phyloP scores from a whole-genome alignment of 2,888 invertebrate genomes.

The Chamaedrilus cognettii region DNA sequence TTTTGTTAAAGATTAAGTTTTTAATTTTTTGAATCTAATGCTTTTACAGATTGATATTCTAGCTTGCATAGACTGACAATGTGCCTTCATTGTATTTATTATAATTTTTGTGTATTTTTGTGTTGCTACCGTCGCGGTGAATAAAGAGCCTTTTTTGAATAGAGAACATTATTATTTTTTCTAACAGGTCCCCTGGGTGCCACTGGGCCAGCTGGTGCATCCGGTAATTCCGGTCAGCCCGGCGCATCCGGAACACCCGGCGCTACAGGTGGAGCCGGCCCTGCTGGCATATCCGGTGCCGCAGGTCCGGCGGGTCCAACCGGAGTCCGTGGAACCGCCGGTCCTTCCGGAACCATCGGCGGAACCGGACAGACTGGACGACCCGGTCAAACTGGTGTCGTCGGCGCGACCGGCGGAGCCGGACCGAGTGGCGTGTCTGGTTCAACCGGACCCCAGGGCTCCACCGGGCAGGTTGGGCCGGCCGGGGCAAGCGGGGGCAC shows the following conservation, averaged over 20 bases:
- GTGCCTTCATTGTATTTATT: too few relatives aligned
- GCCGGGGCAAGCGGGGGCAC: background rate
- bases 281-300: background rate
- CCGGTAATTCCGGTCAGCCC: conserved; percentile 22
- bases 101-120: too few relatives aligned
- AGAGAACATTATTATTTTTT: too few relatives aligned
- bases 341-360: background rate
- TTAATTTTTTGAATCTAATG: too few relatives aligned
- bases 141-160: too few relatives aligned
- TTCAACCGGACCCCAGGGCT: background rate
- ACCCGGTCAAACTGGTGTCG: background rate
- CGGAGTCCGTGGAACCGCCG: background rate
- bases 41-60: too few relatives aligned
- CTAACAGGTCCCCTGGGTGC: too few relatives aligned
- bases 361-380: background rate
- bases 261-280: background rate
- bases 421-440: background rate
- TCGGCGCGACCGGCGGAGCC: background rate
- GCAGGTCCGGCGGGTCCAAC: conserved; percentile 1
- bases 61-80: too few relatives aligned
- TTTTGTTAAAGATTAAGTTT: too few relatives aligned
- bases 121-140: too few relatives aligned
- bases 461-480: background rate
- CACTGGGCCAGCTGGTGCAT: conserved; percentile 27
- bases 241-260: background rate